A percentile compares a stretch with the other conserved stretches of the same genome.
These are phyloP conservation scores for Cyphomyrus plagiostoma DNA, from an alignment of 2,113 vertebrate species.

Conservation along the genomic window DNA sequence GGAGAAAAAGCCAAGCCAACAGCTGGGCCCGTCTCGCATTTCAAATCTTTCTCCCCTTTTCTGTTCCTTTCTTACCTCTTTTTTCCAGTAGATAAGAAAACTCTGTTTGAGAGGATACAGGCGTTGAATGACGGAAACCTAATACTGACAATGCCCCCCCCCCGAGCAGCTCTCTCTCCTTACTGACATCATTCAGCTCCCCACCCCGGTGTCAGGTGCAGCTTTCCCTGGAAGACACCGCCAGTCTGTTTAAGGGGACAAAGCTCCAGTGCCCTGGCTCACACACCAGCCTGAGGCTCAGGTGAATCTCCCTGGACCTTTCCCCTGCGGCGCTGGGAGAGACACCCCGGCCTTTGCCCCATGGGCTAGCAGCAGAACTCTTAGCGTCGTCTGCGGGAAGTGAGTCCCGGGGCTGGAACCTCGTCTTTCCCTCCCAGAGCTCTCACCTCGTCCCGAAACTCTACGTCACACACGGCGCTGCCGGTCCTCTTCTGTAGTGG, in stretches of 20 bases:
- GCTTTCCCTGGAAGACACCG: not conserved
- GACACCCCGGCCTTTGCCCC: not conserved
- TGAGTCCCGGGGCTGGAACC: not conserved
- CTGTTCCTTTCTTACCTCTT: not conserved
- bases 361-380: not conserved
- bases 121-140: conserved; percentile 27
- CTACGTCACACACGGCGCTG: not conserved
- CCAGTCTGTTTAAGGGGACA: not conserved
- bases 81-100: conserved; percentile 24
- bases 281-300: not conserved
- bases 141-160: conserved; percentile 8
- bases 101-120: conserved; percentile 15
- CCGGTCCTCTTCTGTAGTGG: too few species aligned
- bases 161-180: not conserved
- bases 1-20: not conserved
- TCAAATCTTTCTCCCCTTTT: conserved; percentile 4
- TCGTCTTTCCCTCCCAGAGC: not conserved
- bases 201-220: not conserved
- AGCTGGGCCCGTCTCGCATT: conserved; percentile 17
- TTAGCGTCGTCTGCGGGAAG: not conserved
- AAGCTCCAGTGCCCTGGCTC: not conserved
- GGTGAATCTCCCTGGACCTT: not conserved
- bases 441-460: too few species aligned
- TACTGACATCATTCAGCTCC: conserved; percentile 12
- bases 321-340: not conserved